These are phyloP conservation scores for Astropecten irregularis DNA, from an alignment of 53 echinoderm and acorn worm genomes.

Conservation along the genomic window DNA sequence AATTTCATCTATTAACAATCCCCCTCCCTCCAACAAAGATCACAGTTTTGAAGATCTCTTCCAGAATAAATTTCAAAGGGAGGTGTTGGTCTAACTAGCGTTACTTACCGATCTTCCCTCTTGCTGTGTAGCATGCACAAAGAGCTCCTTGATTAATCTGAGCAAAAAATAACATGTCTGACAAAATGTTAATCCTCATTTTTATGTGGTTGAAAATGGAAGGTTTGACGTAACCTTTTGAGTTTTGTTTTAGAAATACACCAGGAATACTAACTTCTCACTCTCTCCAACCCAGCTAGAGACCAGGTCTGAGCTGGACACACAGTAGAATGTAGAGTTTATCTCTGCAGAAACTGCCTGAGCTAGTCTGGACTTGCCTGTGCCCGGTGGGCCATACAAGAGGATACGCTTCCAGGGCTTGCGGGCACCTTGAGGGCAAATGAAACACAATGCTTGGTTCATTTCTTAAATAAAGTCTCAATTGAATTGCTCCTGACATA, in stretches of 20 bases:
- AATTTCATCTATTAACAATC: neutral
- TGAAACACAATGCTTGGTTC: neutral
- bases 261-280: constrained; percentile 80
- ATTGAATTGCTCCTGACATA: no score
- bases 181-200: no score
- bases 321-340: constrained; percentile 90
- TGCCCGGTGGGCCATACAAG: constrained; percentile 95
- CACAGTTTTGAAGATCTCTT: no score
- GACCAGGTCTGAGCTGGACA: constrained; percentile 94
- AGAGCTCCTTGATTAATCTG: constrained; percentile 90
- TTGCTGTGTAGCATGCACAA: constrained; percentile 83
- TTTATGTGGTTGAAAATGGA: no score
- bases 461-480: no score
- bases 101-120: constrained; percentile 83
- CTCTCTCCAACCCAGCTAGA: constrained; percentile 99
- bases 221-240: no score
- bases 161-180: constrained; percentile 22
- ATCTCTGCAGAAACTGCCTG: constrained; percentile 89
- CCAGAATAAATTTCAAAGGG: neutral
- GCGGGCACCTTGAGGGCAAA: constrained; percentile 67
- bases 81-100: neutral
- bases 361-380: constrained; percentile 88
- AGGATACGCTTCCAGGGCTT: constrained; percentile 95
- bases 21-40: neutral
- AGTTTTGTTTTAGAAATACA: no score